These are phyloP conservation scores for Bombus waltoni DNA, from an alignment of 1,140 invertebrate species.

Conservation along the genomic window DNA sequence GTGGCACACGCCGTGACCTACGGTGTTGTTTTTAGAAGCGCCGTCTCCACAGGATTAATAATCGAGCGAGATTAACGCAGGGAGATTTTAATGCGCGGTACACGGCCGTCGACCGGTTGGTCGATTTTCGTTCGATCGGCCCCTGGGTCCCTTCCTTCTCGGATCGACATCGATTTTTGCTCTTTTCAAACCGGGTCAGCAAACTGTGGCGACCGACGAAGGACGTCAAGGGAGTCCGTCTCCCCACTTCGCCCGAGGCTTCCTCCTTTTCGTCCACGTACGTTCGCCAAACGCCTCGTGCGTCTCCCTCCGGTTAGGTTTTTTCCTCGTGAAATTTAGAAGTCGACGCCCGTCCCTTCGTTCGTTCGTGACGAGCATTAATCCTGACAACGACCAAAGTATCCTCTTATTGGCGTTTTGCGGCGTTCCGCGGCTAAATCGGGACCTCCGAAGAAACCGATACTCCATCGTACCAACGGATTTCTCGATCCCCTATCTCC, in stretches of 20 bases:
- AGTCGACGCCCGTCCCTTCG: conserved; percentile 58
- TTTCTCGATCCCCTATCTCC: background rate
- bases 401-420: conserved; percentile 44
- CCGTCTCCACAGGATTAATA: background rate
- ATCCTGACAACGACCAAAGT: conserved; percentile 50
- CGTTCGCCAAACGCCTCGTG: background rate
- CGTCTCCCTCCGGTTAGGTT: conserved; percentile 6
- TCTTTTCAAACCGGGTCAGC: conserved; percentile 71
- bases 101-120: conserved; percentile 22
- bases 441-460: conserved; percentile 39
- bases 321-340: conserved; percentile 56
- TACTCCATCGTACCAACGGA: background rate
- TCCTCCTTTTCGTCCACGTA: conserved; percentile 45
- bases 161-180: conserved; percentile 63
- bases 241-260: conserved; percentile 2
- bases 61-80: background rate
- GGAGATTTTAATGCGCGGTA: background rate
- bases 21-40: too few relatives aligned
- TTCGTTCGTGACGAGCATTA: conserved; percentile 57
- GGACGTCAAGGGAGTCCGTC: conserved; percentile 66
- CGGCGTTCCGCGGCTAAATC: conserved; percentile 61
- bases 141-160: background rate
- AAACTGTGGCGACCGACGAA: conserved; percentile 76
- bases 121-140: conserved; percentile 22
- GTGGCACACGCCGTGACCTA: too few relatives aligned